Evolutionary conservation across 2,888 invertebrate species (phyloP), one percentile per base, ranked within the genome.

Genomic region (Aethes cnicana): DNA sequence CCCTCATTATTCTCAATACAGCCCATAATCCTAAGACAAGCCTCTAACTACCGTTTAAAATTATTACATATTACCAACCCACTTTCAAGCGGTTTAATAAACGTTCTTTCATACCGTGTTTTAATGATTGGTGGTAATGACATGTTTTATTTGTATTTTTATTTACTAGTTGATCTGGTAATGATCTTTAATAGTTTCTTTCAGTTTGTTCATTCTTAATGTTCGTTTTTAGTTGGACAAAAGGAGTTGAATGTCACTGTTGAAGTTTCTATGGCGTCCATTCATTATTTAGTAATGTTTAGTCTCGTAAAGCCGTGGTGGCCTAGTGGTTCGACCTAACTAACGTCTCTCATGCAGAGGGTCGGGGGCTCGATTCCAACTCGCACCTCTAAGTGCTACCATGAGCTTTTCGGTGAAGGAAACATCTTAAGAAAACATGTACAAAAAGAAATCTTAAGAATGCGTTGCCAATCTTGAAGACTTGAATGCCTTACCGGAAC

Each of bases 11-110:
- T 37, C 11, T 26, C 50, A 54, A 58, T 57, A 58, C 47, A 35
- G 56, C 41, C 55, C 58, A 53, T 63, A 63, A 66, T 67, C 62
- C 60, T 57, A 59, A 53, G 53, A 53, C 42, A 54, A 60, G 54
- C 58, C 59, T 58, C 56, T 59, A 61, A 62, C 63, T 57, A 56
- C 61, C 61, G 58, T 59, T 64, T 61, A 58, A 63, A 67, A 64
- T 64, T 56, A 60, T 59, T 52, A 56, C 36, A 63, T 56, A 60
- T 59, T 52, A 56, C 36, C 57, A 53, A 30, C 14, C 25, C 43
- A 39, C 37, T 44, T 49, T 54, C 25, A 49, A 43, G 18, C 18
- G 18, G 32, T 48, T 36, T 11, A 14, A 30, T 41, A 42, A 43
- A 53, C 32, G 28, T 43, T 41, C 14, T 33, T 46, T n/a, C 44